Conservation (phyloP, 2,113 vertebrate genomes). For the Potamarius usumacintae region DNA sequence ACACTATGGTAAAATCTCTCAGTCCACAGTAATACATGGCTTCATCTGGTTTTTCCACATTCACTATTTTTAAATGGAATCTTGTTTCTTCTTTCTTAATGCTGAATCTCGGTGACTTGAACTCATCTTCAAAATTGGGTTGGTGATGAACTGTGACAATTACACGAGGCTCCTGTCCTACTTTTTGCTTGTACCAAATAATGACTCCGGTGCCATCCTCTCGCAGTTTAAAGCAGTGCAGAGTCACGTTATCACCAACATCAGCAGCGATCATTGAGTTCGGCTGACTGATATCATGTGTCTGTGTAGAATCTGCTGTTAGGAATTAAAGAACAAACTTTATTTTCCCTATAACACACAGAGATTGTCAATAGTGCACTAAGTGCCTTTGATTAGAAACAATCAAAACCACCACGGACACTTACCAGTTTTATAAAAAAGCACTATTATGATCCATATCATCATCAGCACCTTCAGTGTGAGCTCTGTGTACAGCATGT, state of each 20-base stretch:
- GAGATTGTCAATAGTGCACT: not conserved
- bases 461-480: not conserved
- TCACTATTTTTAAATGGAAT: no score
- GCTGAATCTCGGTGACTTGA: no score
- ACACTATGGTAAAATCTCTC: no score
- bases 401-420: not conserved
- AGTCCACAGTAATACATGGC: no score
- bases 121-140: no score
- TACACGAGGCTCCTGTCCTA: not conserved
- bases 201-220: not conserved
- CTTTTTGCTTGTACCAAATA: no score
- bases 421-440: not conserved
- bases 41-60: no score
- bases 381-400: not conserved
- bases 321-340: not conserved
- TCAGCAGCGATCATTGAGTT: not conserved
- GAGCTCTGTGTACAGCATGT: not conserved
- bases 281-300: not conserved
- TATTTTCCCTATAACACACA: not conserved
- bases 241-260: not conserved
- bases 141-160: no score
- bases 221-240: not conserved
- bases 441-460: not conserved
- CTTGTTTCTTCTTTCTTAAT: no score
- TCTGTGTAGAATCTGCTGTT: not conserved